Conservation (phyloP, 1,140 invertebrate genomes). For the Drosophila dunni region DNA sequence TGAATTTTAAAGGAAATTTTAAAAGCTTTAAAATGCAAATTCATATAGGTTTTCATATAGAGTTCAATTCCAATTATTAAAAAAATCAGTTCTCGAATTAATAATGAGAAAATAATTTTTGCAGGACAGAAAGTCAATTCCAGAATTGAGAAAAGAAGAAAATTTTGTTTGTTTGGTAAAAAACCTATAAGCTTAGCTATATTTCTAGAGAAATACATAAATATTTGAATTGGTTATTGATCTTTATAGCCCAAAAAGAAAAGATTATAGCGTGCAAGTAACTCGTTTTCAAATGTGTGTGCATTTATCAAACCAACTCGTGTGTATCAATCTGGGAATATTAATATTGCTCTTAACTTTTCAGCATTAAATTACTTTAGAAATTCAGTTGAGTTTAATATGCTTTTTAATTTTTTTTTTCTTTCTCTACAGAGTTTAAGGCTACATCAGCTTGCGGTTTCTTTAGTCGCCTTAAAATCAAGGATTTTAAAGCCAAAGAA, state of each 20-base stretch:
- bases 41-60: constrained; percentile 29
- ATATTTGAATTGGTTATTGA: neutral
- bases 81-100: neutral
- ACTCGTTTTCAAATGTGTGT: constrained; percentile 80
- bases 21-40: constrained; percentile 1
- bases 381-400: constrained; percentile 39
- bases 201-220: constrained; percentile 8
- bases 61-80: neutral
- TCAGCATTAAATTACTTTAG: constrained; percentile 34
- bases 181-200: constrained; percentile 38
- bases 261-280: constrained; percentile 71
- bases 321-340: constrained; percentile 54
- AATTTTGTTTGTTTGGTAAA: constrained; percentile 9
- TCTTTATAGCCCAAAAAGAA: constrained; percentile 50
- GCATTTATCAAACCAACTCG: constrained; percentile 77
- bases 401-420: constrained; percentile 58
- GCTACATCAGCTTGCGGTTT: constrained; percentile 46
- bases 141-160: neutral
- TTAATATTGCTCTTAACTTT: constrained; percentile 36
- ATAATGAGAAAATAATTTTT: neutral
- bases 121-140: neutral
- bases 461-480: constrained; percentile 50
- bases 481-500: constrained; percentile 58
- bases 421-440: constrained; percentile 50
- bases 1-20: constrained; percentile 22